Percentiles rank a stretch among this genome's conserved stretches.
Evolutionary conservation across 2,888 invertebrate genomes (phyloP).

Genomic region (Dugesia japonica): DNA sequence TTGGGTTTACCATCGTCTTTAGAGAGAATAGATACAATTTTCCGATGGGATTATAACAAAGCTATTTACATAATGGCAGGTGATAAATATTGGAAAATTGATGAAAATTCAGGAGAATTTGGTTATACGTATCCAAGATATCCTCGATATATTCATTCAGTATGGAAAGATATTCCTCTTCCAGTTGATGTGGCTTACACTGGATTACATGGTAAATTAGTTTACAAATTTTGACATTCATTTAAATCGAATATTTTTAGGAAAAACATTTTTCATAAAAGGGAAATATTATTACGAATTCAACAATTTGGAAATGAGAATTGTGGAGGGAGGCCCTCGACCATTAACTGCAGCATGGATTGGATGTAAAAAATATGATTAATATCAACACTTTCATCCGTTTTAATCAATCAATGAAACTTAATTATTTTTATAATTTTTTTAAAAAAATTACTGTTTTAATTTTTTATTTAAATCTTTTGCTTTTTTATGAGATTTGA

Average conservation of each 20-base stretch:
- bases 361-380: conserved; percentile 54
- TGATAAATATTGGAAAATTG: conserved; percentile 28
- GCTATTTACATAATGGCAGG: conserved; percentile 31
- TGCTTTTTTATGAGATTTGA: too few relatives aligned
- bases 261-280: conserved; percentile 84
- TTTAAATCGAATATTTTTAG: conserved; percentile 53
- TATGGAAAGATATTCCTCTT: conserved; percentile 72
- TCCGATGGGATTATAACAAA: conserved; percentile 26
- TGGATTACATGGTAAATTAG: conserved; percentile 71
- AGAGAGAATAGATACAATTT: conserved; percentile 50
- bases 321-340: conserved; percentile 58
- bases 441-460: too few relatives aligned
- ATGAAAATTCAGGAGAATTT: background rate
- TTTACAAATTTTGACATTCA: too few relatives aligned
- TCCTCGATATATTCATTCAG: conserved; percentile 65
- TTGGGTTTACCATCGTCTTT: conserved; percentile 62
- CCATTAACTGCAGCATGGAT: conserved; percentile 69
- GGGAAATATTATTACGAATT: conserved; percentile 67
- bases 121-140: conserved; percentile 62
- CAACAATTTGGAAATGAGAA: conserved; percentile 61
- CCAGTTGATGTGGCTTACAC: conserved; percentile 76
- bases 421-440: too few relatives aligned
- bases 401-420: too few relatives aligned
- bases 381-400: background rate
- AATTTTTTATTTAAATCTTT: too few relatives aligned